Evolutionary conservation across 2,888 invertebrate genomes (phyloP).

Genomic region (Quadroppia sp.): DNA sequence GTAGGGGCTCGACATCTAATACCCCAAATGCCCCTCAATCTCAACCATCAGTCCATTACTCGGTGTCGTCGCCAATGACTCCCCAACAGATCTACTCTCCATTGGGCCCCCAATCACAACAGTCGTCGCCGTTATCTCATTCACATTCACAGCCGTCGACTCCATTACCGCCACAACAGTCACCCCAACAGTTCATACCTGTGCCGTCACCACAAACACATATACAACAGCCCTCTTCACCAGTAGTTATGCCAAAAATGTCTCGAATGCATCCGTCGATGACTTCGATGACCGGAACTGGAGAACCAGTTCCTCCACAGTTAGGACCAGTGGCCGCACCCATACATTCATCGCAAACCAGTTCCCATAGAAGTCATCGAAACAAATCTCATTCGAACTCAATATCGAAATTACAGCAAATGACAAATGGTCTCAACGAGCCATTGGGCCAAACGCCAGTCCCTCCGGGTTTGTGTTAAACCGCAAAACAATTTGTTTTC

Average conservation of each 20-base stretch:
- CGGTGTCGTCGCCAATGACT: slow-evolving; percentile 24
- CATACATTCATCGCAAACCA: background rate
- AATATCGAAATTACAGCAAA: slow-evolving; percentile 28
- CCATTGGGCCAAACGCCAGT: background rate
- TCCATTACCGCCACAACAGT: slow-evolving; percentile 27
- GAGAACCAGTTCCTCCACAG: background rate
- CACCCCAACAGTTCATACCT: slow-evolving; percentile 23
- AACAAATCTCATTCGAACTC: slow-evolving; percentile 12
- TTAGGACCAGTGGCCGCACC: background rate
- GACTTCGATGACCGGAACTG: background rate
- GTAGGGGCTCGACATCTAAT: background rate
- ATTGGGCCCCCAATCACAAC: background rate
- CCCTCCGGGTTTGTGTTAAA: slow-evolving; percentile 1
- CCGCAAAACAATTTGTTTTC: background rate
- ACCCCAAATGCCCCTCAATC: slow-evolving; percentile 25
- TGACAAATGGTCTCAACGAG: slow-evolving; percentile 21
- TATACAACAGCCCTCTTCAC: slow-evolving; percentile 16
- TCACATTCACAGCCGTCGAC: slow-evolving; percentile 27
- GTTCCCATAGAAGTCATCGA: slow-evolving; percentile 19
- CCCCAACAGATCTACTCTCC: slow-evolving; percentile 26
- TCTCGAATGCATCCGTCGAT: slow-evolving; percentile 3
- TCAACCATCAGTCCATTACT: slow-evolving; percentile 8
- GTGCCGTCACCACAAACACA: slow-evolving; percentile 25
- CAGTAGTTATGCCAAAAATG: background rate
- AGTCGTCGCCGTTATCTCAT: background rate